Conservation (phyloP, 2,888 invertebrate species). For the Chymomyza amoena region DNA sequence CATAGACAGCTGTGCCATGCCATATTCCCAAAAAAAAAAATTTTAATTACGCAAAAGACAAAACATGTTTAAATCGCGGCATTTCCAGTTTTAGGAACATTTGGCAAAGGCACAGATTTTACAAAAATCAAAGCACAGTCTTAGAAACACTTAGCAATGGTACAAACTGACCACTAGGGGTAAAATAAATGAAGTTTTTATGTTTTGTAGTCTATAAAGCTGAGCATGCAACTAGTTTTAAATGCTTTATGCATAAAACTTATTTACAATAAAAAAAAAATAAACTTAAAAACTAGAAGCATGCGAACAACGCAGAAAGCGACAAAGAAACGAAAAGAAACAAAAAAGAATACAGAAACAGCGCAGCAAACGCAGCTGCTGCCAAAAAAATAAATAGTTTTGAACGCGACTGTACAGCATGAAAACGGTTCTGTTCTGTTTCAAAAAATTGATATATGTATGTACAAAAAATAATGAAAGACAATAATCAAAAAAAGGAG, state of each 20-base stretch:
- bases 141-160: background rate
- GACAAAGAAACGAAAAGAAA: background rate
- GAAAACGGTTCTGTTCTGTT: background rate
- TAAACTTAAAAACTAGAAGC: background rate
- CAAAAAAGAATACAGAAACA: background rate
- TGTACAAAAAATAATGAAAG: constrained; percentile 35
- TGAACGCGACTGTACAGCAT: background rate
- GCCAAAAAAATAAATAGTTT: constrained; percentile 14
- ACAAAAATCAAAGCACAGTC: no score
- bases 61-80: no score
- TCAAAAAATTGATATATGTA: constrained; percentile 25
- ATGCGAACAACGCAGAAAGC: constrained; percentile 33
- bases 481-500: constrained; percentile 57
- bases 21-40: no score
- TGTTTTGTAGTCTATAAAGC: no score
- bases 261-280: constrained; percentile 26
- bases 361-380: constrained; percentile 28
- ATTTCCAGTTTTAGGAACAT: background rate
- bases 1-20: no score
- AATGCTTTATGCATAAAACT: background rate
- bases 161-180: constrained; percentile 7
- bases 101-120: constrained; percentile 19
- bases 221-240: no score
- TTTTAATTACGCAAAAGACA: no score
- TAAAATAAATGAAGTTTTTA: no score